Conservation (phyloP, 2,888 invertebrate genomes). For the Drosophila ustulata region DNA sequence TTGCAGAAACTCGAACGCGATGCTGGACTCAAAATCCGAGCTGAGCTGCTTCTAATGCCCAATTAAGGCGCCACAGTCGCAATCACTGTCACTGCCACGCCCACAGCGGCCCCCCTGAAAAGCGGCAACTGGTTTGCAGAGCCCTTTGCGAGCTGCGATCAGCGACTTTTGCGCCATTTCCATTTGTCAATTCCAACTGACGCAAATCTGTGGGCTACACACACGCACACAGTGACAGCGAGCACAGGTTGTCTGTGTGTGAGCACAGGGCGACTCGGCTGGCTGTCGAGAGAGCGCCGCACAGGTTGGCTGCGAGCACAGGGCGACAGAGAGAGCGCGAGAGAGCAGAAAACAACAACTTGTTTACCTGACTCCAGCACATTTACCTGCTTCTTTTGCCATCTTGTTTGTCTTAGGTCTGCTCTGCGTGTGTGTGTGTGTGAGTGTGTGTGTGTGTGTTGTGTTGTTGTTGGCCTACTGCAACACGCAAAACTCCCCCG, state of each 20-base stretch:
- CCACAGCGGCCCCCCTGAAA: constrained; percentile 12
- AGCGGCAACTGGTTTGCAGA: constrained; percentile 26
- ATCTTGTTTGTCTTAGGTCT: constrained; percentile 12
- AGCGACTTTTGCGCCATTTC: constrained; percentile 44
- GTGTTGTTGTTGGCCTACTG: constrained; percentile 46
- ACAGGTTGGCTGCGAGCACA: too few relatives aligned
- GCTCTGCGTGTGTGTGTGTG: constrained; percentile 4
- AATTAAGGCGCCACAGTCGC: constrained; percentile 36
- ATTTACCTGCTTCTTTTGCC: constrained; percentile 48
- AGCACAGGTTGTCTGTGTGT: background rate
- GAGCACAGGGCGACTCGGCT: constrained; percentile 41
- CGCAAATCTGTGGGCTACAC: constrained; percentile 42
- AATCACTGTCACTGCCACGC: constrained; percentile 29
- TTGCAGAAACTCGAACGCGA: background rate
- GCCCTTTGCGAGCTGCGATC: constrained; percentile 26
- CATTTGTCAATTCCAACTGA: constrained; percentile 51
- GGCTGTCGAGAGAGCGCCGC: constrained; percentile 1
- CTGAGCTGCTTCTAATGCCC: constrained; percentile 41
- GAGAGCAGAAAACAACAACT: constrained; percentile 26
- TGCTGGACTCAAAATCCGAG: background rate
- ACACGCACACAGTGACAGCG: background rate
- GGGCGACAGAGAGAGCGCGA: constrained; percentile 1
- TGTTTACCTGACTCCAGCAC: constrained; percentile 53
- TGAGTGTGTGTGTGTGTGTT: constrained; percentile 7
- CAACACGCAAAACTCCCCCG: constrained; percentile 56